These are phyloP conservation scores for Ceratina australensis DNA, from an alignment of 1,140 invertebrate genomes.

Conservation along the genomic window DNA sequence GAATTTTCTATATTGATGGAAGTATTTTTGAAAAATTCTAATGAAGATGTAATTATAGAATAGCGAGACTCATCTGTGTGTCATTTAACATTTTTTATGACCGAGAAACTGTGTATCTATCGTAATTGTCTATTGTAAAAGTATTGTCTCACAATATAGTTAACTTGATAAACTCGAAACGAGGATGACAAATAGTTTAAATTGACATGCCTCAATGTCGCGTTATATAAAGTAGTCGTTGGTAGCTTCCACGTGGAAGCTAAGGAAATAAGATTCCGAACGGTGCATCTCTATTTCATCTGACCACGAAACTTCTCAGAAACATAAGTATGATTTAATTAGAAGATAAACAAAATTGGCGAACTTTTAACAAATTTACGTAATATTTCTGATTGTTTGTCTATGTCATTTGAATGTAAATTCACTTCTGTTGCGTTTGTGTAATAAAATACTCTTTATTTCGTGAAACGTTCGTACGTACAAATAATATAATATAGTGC, in stretches of 20 bases:
- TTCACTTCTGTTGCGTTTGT: not conserved
- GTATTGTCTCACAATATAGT: not conserved
- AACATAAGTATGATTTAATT: not conserved
- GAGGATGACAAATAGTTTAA: not conserved
- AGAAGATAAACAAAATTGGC: not conserved
- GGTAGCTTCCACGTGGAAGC: not conserved
- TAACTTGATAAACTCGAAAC: not conserved
- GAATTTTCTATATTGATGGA: not conserved
- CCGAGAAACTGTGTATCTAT: too few species aligned
- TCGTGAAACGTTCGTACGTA: not conserved
- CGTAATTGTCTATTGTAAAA: not conserved
- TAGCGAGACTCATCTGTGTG: not conserved
- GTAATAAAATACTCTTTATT: slow-evolving; percentile 25
- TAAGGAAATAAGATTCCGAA: not conserved
- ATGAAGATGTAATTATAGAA: not conserved
- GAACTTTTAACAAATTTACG: not conserved
- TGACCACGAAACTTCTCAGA: not conserved
- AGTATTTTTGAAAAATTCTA: not conserved
- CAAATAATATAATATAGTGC: not conserved
- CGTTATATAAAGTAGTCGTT: slow-evolving; percentile 17
- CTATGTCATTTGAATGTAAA: not conserved
- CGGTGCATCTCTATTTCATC: not conserved
- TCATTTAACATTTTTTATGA: slow-evolving; percentile 13
- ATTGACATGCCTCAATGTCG: not conserved
- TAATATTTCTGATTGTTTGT: not conserved